Conservation (phyloP, 2,113 vertebrate species). For the Egretta garzetta region DNA sequence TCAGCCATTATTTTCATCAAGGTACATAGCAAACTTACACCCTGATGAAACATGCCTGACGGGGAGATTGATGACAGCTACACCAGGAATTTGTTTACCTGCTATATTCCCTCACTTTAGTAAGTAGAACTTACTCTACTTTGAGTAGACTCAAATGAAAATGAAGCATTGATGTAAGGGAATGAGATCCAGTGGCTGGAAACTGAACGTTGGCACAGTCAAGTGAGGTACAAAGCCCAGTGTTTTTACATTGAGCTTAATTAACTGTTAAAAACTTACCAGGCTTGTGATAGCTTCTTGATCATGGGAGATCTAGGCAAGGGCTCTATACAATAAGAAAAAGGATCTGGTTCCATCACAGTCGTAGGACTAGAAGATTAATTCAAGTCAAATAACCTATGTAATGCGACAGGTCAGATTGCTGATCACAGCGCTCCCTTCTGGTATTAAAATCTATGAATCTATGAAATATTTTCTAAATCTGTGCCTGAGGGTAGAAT, state of each 20-base stretch:
- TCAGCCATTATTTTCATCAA: neutral
- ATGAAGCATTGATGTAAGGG: neutral
- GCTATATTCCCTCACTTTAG: rapidly evolving
- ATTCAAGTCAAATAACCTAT: neutral
- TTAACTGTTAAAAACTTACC: neutral
- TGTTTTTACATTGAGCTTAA: neutral
- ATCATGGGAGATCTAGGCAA: neutral
- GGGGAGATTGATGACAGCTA: neutral
- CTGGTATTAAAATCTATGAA: neutral
- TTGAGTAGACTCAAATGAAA: neutral
- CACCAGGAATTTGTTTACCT: neutral
- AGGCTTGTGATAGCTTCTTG: neutral
- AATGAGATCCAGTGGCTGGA: neutral
- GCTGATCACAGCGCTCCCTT: neutral
- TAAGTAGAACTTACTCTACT: neutral
- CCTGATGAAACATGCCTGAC: neutral
- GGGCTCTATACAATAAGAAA: neutral
- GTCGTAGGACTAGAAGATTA: neutral
- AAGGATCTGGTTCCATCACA: neutral
- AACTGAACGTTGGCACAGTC: neutral
- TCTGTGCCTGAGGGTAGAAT: neutral
- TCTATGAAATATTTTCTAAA: neutral
- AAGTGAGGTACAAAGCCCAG: neutral
- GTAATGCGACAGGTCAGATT: neutral
- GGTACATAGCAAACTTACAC: neutral